A percentile compares a stretch with the other conserved stretches of the same genome.
phyloP scores from a whole-genome alignment of 2,113 vertebrate genomes.

The Colius striatus region DNA sequence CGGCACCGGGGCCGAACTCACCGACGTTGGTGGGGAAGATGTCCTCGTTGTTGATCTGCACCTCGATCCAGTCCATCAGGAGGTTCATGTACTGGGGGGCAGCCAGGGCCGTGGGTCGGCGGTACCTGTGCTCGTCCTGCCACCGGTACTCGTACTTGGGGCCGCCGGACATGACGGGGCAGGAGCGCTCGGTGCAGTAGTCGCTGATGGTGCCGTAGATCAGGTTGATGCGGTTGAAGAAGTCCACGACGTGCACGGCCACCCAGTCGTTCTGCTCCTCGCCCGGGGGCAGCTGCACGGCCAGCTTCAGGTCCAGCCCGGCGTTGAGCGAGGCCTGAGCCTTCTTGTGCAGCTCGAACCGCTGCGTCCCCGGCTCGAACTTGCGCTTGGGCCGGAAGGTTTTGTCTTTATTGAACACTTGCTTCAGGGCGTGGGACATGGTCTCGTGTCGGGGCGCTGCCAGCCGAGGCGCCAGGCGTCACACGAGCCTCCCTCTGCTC shows the following conservation, averaged over 20 bases:
- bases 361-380: constrained; percentile 95
- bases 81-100: constrained; percentile 96
- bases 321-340: constrained; percentile 95
- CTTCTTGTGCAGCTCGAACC: constrained; percentile 96
- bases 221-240: constrained; percentile 99
- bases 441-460: too few species aligned
- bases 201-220: constrained; percentile 98
- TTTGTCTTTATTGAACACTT: constrained; percentile 98
- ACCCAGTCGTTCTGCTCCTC: constrained; percentile 97
- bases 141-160: constrained; percentile 97
- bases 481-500: constrained; percentile 23
- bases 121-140: constrained; percentile 93
- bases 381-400: constrained; percentile 98
- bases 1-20: constrained; percentile 63
- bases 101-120: constrained; percentile 89
- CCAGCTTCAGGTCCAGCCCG: constrained; percentile 91
- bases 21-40: constrained; percentile 95
- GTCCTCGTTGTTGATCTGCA: constrained; percentile 96
- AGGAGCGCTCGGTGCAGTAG: constrained; percentile 90
- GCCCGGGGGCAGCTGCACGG: constrained; percentile 88
- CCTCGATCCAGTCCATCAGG: constrained; percentile 98
- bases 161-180: constrained; percentile 94
- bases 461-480: too few species aligned
- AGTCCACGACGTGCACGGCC: constrained; percentile 97
- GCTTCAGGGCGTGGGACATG: constrained; percentile 94